These are phyloP conservation scores for Excalfactoria chinensis DNA, from an alignment of 2,113 vertebrate species.

Conservation along the genomic window DNA sequence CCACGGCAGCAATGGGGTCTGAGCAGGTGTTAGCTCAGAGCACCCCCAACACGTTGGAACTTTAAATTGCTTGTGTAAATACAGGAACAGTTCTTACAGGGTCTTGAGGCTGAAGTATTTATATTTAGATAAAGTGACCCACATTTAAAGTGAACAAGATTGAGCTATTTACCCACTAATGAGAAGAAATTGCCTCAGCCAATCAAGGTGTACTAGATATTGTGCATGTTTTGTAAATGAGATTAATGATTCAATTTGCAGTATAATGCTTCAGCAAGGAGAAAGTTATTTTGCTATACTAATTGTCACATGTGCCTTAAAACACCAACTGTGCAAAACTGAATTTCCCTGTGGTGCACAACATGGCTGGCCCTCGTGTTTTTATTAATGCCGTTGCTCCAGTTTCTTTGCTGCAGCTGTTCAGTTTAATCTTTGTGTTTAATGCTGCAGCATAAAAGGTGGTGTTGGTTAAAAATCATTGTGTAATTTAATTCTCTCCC, in stretches of 20 bases:
- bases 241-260: constrained; percentile 74
- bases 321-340: constrained; percentile 58
- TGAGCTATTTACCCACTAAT: constrained; percentile 8
- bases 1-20: fast-evolving
- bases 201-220: not conserved
- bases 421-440: constrained; percentile 52
- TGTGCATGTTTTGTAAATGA: constrained; percentile 67
- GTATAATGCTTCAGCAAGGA: constrained; percentile 55
- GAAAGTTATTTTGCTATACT: constrained; percentile 72
- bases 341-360: not conserved
- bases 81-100: not conserved
- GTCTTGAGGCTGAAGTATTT: not conserved
- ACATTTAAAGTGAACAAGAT: constrained; percentile 20
- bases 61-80: not conserved
- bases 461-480: constrained; percentile 27
- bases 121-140: constrained; percentile 16
- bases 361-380: constrained; percentile 32
- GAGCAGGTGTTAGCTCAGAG: not conserved
- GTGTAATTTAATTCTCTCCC: not conserved
- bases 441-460: constrained; percentile 20
- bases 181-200: constrained; percentile 15
- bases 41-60: not conserved
- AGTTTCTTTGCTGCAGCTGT: constrained; percentile 17
- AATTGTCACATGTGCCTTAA: constrained; percentile 66
- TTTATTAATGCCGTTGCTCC: constrained; percentile 64